Evolutionary conservation across 2,888 invertebrate species (phyloP), one percentile per base, ranked within the genome.

Genomic region (Ophioninae sp.): DNA sequence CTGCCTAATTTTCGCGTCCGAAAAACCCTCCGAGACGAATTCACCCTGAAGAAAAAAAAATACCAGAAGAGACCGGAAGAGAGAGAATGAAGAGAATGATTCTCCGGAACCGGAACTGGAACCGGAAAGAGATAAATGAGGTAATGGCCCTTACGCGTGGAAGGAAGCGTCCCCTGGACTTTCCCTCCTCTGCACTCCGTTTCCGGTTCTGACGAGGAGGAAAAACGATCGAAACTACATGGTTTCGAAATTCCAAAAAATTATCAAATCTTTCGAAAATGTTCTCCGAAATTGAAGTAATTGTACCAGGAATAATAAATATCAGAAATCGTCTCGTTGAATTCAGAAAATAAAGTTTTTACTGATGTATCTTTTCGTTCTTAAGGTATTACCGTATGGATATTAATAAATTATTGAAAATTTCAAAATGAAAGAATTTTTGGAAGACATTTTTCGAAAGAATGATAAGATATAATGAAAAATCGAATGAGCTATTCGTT

Each of bases 91-190:
- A 21, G 67, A 69, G 59, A 74, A 80, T 61, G 57, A 73, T 70
- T 50, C n/a, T 69, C 56, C 30, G 8, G 68, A 13, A 65, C 37
- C 57, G 76, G 64, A 78, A 72, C 72, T 72, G 50, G 64, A 39
- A 50, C 23, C 64, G 76, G 56, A 75, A 73, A 65, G 77, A 79
- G 72, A 76, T 62, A 67, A 77, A 68, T 65, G 67, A 74, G 68
- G 79, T 85, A 85, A 85, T 81, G 79, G 83, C 83, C 81, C 76
- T 81, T 68, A 83, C 75, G 76, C 75, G 78, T 79, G 73, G 76
- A 69, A 75, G 74, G 65, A 61, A 75, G 78, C 69, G 41, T 67
- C 67, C 72, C 62, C 64, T 56, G 20, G 21, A 56, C 10, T 57
- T 41, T 57, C 56, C 59, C 64, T 20, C 37, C 67, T 20, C 59